These are phyloP conservation scores for Cettia cetti DNA, from an alignment of 2,113 vertebrate genomes.

Conservation along the genomic window DNA sequence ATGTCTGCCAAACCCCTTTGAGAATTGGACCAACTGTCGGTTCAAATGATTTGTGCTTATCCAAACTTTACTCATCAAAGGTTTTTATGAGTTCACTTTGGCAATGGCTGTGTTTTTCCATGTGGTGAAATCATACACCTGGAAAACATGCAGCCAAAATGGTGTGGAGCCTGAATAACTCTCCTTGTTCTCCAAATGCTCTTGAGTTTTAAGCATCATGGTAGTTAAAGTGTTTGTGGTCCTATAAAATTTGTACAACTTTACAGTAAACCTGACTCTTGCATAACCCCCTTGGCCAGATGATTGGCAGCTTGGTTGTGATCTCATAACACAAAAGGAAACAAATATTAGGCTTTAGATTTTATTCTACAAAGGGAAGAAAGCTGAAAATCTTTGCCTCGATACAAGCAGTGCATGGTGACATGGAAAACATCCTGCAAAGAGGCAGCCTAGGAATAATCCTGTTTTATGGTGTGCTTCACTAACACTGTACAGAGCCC, in stretches of 20 bases:
- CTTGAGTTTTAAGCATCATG: constrained; percentile 23
- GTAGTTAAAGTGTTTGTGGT: constrained; percentile 50
- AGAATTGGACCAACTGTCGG: constrained; percentile 53
- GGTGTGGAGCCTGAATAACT: constrained; percentile 61
- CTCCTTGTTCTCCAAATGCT: constrained; percentile 67
- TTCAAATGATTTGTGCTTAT: constrained; percentile 69
- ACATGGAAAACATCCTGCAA: not conserved
- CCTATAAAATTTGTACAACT: constrained; percentile 62
- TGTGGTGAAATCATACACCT: constrained; percentile 71
- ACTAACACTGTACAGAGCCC: not conserved
- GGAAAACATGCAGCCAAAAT: constrained; percentile 54
- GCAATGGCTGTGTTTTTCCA: constrained; percentile 63
- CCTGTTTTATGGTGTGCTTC: not conserved
- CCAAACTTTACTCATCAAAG: constrained; percentile 72
- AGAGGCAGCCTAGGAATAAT: not conserved
- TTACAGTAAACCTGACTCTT: constrained; percentile 50
- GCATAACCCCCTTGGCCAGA: constrained; percentile 9
- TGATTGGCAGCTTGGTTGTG: constrained; percentile 34
- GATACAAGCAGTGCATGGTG: not conserved
- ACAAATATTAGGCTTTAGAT: not conserved
- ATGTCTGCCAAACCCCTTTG: constrained; percentile 61
- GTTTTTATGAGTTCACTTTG: constrained; percentile 66
- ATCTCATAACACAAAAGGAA: not conserved
- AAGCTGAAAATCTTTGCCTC: not conserved
- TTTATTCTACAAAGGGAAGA: not conserved